phyloP scores from a whole-genome alignment of 2,888 invertebrate species.

The Ypsolopha sequella region DNA sequence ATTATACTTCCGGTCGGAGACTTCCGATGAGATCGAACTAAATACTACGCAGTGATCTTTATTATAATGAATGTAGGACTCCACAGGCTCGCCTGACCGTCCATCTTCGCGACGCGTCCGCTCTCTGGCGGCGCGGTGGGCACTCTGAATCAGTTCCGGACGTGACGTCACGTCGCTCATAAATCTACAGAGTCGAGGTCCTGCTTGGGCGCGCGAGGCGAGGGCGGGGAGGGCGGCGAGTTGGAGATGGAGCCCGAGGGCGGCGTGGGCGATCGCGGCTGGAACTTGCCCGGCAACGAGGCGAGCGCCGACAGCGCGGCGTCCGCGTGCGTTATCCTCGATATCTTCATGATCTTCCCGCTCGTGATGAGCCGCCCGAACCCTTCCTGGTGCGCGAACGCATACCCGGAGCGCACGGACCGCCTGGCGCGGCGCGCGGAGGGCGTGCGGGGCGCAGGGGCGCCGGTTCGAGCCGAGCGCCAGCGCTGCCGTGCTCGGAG shows the following conservation, averaged over 20 bases:
- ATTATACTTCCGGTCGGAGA: background rate
- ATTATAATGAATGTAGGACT: too few species aligned
- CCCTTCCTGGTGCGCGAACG: slow-evolving; percentile 90
- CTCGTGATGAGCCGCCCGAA: slow-evolving; percentile 97
- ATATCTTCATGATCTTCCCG: slow-evolving; percentile 88
- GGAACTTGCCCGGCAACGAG: slow-evolving; percentile 71
- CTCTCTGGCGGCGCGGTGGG: background rate
- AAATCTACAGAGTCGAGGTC: slow-evolving; percentile 81
- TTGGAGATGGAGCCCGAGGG: slow-evolving; percentile 15
- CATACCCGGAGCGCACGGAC: slow-evolving; percentile 90
- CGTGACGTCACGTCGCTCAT: slow-evolving; percentile 32
- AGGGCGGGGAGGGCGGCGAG: slow-evolving; percentile 30
- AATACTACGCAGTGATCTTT: background rate
- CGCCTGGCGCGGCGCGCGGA: slow-evolving; percentile 90
- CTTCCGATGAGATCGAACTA: slow-evolving; percentile 6
- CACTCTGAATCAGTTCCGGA: too few species aligned
- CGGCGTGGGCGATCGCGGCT: slow-evolving; percentile 82
- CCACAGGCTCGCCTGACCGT: background rate
- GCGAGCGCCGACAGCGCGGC: slow-evolving; percentile 76
- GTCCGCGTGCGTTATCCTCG: slow-evolving; percentile 81
- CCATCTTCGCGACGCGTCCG: too few species aligned
- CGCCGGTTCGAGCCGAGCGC: slow-evolving; percentile 78
- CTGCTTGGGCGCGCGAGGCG: slow-evolving; percentile 76
- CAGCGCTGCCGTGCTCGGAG: slow-evolving; percentile 84
- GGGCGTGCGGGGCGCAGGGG: slow-evolving; percentile 85